These are phyloP conservation scores for Metellina segmentata DNA, from an alignment of 2,888 invertebrate genomes.

Conservation along the genomic window DNA sequence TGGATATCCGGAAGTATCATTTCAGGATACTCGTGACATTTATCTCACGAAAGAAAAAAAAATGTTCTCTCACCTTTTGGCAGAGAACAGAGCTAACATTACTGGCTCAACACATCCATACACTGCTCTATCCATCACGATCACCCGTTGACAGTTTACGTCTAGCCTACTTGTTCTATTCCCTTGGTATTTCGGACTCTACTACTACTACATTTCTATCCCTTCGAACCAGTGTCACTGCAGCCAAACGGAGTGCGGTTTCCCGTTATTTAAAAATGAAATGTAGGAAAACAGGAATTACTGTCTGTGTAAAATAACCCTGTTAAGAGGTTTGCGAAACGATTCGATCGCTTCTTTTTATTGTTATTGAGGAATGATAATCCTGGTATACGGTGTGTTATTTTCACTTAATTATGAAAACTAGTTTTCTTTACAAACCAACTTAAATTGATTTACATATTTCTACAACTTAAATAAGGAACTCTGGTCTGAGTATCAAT, in stretches of 20 bases:
- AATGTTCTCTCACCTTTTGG: neutral
- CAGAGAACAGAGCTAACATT: neutral
- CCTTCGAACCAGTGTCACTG: neutral
- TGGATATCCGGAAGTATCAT: neutral
- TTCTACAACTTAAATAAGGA: too few relatives aligned
- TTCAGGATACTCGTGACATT: neutral
- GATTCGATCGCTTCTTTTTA: too few relatives aligned
- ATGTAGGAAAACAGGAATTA: neutral
- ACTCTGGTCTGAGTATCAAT: too few relatives aligned
- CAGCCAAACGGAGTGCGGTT: neutral
- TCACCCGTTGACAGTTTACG: conserved; percentile 39
- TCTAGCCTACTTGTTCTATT: conserved; percentile 38
- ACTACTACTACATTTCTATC: neutral
- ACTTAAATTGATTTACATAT: too few relatives aligned
- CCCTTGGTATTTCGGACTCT: conserved; percentile 10
- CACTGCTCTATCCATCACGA: neutral
- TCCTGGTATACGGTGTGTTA: too few relatives aligned
- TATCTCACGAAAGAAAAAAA: neutral
- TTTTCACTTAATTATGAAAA: too few relatives aligned
- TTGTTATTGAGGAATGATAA: too few relatives aligned
- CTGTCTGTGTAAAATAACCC: too few relatives aligned
- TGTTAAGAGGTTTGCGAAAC: too few relatives aligned
- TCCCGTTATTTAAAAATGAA: neutral
- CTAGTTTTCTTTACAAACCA: too few relatives aligned
- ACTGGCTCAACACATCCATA: conserved; percentile 9